Evolutionary conservation across 2,113 vertebrate species (phyloP), one percentile per base, ranked within the genome.

Genomic region (Chloropsis hardwickii): DNA sequence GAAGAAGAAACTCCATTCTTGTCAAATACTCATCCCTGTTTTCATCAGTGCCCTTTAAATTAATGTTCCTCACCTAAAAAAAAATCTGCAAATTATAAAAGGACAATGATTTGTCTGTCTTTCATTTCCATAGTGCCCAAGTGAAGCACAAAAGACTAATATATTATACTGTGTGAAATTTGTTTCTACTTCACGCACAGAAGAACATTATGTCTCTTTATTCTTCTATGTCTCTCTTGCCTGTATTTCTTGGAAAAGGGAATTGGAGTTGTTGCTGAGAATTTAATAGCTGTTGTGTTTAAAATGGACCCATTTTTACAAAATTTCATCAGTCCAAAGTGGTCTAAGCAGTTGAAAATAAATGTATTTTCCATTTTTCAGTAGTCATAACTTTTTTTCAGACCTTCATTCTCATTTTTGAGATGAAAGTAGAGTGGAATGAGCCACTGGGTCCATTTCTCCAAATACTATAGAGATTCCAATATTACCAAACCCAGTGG

Each of bases 211-310:
- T 81, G 78, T 89, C 25, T 92, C 73, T 95, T 79, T 61, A 91
- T 91, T 93, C 65, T 93, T 88, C 81, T 72, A 65, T 48, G 78
- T 78, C 47, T 80, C n/a, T 88, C 78, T 84, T 47, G 42, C 40
- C 31, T 85, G 74, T 90, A 28, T 91, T 92, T 97, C 84, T 95
- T 95, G 95, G 96, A 89, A 95, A 95, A 90, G 17, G 6, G 54
- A 91, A 58, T 23, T 85, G 35, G 27, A 91, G 19, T 42, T 73
- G 40, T 54, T 91, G 70, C 74, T 87, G 61, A 69, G 57, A 89
- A 45, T 91, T 84, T 91, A 87, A 69, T 79, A 69, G 20, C 31
- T 29, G 81, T 77, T 90, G n/a, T 92, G 69, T 81, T 94, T 92
- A 40, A 95, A 92, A 79, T 70, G 10, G 76, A 86, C 28, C 22